Evolutionary conservation across 2,888 invertebrate genomes (phyloP), one percentile per base, ranked within the genome.

Genomic region (Cenopis cana): DNA sequence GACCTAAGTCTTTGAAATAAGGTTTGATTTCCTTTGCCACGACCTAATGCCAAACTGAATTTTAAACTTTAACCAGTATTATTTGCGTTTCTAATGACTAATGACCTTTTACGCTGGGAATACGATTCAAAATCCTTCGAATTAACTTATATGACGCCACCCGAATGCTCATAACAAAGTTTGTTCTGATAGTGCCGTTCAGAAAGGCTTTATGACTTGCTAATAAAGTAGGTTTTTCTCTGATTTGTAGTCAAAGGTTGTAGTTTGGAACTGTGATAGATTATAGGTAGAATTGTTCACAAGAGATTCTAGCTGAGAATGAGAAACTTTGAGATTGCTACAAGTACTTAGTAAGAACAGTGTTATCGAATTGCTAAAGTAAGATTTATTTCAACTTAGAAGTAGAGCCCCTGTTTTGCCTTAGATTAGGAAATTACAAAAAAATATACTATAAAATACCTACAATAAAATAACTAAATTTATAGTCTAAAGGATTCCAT

Each of bases 261-360:
- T 17, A 50, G 36, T 57, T 4, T 11, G 17, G n/a, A n/a, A 10
- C 24, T 56, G 41, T 41, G 38, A 24, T 33, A 41, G 56, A 46
- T 29, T 36, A 18, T 59, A 59, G 38, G 54, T 55, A 12, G 9
- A 46, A 49, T 62, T 55, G 68, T 61, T 69, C 36, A 8, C 61
- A 69, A 69, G 60, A 62, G 56, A 69, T 49, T 62, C 49, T 55
- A 68, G 20, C 38, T 33, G 36, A 57, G 46, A 46, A 46, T 46
- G 46, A 36, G 66, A 17, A 54, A 62, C 55, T 69, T 62, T 38
- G 12, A 55, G 61, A 61, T 62, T 69, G 49, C n/a, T 59, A 24
- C 14, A 67, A 59, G 38, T 57, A 59, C 20, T 46, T 46, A 56
- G 46, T 29, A 29, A n/a, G 5, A 9, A 20, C n/a, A 24, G 29